Conservation (phyloP, 1,140 invertebrate genomes). For the Cyrtorhinus lividipennis region DNA sequence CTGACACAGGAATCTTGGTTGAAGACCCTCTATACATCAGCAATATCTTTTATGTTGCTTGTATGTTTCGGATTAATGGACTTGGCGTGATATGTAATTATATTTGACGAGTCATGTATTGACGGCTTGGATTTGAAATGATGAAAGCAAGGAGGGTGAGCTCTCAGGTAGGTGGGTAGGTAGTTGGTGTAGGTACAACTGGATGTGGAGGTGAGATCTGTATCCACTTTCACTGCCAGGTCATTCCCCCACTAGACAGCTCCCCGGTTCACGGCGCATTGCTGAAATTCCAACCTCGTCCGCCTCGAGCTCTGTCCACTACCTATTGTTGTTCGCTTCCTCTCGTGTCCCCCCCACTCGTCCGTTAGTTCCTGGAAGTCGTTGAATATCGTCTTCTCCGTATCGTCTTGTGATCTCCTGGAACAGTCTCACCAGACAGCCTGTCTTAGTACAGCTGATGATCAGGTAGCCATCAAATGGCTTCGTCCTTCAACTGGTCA, state of each 20-base stretch:
- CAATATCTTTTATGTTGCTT: too few species aligned
- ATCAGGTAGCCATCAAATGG: neutral
- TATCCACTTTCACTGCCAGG: neutral
- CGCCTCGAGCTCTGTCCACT: neutral
- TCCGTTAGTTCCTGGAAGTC: neutral
- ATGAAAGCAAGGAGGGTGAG: too few species aligned
- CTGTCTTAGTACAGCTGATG: neutral
- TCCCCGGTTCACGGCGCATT: neutral
- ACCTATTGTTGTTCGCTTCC: neutral
- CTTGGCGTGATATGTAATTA: too few species aligned
- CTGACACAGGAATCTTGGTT: too few species aligned
- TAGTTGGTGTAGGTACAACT: too few species aligned
- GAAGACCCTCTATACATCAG: too few species aligned
- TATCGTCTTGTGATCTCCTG: neutral
- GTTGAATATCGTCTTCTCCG: neutral
- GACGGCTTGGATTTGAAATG: too few species aligned
- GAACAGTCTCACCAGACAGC: neutral
- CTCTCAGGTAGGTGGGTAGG: too few species aligned
- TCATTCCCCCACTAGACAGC: neutral
- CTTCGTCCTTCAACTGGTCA: neutral
- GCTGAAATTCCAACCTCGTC: neutral
- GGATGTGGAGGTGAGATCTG: too few species aligned
- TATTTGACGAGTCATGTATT: too few species aligned
- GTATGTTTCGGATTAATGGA: too few species aligned
- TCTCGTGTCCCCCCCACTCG: neutral